Conservation (phyloP, 2,797 vertebrate species). For the Clarias fuscus region DNA sequence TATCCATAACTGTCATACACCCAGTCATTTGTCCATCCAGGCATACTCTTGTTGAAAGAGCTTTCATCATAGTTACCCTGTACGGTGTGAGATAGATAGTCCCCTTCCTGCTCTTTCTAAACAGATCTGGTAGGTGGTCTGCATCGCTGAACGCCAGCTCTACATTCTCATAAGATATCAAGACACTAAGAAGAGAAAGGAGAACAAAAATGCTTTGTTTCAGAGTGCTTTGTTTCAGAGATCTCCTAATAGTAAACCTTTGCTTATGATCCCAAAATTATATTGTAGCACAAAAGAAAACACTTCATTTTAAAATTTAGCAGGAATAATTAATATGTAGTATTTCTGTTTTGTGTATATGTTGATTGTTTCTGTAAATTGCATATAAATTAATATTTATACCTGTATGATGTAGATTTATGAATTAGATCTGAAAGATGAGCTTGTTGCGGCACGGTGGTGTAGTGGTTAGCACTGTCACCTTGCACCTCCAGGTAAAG, state of each 20-base stretch:
- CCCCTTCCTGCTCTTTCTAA: constrained; percentile 94
- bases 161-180: constrained; percentile 92
- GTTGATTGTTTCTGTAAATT: background rate
- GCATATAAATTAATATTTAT: background rate
- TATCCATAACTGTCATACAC: background rate
- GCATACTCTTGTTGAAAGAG: too few relatives aligned
- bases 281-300: background rate
- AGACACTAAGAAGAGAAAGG: constrained; percentile 71
- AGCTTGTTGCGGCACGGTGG: background rate
- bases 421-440: background rate
- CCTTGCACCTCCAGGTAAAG: too few relatives aligned
- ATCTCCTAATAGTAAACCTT: background rate
- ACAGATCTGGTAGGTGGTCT: constrained; percentile 84
- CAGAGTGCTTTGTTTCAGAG: background rate
- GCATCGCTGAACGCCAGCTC: constrained; percentile 89
- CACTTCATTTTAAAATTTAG: background rate
- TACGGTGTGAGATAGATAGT: constrained; percentile 92
- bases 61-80: constrained; percentile 77
- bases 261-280: background rate
- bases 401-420: background rate
- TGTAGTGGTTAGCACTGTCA: too few relatives aligned
- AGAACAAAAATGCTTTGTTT: background rate
- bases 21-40: background rate
- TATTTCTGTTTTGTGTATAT: background rate
- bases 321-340: background rate